Percentiles rank a stretch among this genome's conserved stretches.
Evolutionary conservation across 2,113 vertebrate species (phyloP).

Genomic region (Platysternon megacephalum): DNA sequence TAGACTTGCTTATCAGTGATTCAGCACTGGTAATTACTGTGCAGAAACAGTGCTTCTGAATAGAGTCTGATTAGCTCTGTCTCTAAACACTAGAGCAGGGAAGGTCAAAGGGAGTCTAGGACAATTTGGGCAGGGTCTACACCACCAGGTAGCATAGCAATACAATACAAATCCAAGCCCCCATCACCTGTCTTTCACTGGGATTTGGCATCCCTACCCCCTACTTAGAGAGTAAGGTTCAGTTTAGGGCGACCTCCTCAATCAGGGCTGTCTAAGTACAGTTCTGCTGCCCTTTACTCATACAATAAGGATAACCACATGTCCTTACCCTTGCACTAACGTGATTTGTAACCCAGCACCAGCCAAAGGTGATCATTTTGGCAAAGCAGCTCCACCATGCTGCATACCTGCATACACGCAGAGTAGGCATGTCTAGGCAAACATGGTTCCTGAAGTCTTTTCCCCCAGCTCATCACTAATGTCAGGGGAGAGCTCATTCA

Average conservation of each 20-base stretch:
- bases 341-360: not conserved
- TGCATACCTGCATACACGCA: too few species aligned
- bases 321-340: not conserved
- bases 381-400: not conserved
- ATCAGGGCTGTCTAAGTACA: not conserved
- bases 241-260: not conserved
- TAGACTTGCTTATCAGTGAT: not conserved
- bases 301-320: not conserved
- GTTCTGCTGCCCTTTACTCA: not conserved
- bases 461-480: not conserved
- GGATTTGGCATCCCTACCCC: not conserved
- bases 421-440: not conserved
- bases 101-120: not conserved
- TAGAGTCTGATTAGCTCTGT: not conserved
- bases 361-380: not conserved
- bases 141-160: not conserved
- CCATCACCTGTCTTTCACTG: not conserved
- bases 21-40: not conserved
- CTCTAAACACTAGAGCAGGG: not conserved
- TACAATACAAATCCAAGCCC: not conserved
- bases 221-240: not conserved
- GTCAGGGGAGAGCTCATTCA: not conserved
- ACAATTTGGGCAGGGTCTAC: not conserved
- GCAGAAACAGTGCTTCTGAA: not conserved
- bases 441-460: not conserved